Evolutionary conservation across 2,888 invertebrate genomes (phyloP).

Genomic region (Stenodera caucasica): DNA sequence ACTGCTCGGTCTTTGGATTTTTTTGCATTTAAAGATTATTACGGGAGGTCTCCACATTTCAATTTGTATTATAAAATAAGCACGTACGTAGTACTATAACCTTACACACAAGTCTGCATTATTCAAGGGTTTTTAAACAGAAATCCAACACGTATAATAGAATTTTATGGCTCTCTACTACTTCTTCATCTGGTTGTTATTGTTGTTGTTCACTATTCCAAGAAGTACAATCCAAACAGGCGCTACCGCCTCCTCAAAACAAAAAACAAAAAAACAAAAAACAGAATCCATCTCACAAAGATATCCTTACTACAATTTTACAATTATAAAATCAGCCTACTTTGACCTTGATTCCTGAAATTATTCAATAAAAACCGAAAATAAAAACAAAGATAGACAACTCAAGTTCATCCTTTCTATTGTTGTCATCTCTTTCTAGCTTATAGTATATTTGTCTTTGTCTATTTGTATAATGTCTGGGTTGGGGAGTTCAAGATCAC

Average conservation of each 20-base stretch:
- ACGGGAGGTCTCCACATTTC: background rate
- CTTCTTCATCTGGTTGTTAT: background rate
- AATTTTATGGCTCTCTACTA: background rate
- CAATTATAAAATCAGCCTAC: no score
- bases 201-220: background rate
- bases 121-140: background rate
- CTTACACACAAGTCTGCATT: background rate
- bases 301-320: no score
- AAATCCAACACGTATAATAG: no score
- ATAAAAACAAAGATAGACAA: no score
- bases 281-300: no score
- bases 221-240: no score
- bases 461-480: background rate
- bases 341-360: background rate
- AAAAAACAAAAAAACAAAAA: no score
- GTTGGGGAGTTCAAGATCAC: conserved; percentile 3
- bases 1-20: background rate
- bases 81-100: background rate
- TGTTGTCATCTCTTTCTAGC: background rate
- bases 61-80: background rate
- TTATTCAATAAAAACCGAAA: no score
- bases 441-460: background rate
- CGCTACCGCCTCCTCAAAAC: no score
- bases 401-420: no score
- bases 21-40: background rate